phyloP scores from a whole-genome alignment of 2,888 invertebrate species.

The Fissipunctia ypsillon region DNA sequence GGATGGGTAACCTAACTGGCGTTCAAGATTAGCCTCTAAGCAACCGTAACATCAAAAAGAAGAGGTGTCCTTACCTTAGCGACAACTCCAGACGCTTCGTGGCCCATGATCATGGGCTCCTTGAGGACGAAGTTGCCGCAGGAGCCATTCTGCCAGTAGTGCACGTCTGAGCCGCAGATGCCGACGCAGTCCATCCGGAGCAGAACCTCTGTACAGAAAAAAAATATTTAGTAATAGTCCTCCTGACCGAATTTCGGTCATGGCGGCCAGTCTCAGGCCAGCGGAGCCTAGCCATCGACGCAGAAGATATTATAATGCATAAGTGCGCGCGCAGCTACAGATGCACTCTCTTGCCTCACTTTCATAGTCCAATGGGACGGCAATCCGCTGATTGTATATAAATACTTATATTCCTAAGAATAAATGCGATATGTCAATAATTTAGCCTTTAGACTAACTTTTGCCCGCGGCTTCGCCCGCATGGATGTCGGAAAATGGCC shows the following conservation, averaged over 20 bases:
- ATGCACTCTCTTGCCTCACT: background rate
- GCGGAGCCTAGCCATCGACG: background rate
- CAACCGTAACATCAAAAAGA: background rate
- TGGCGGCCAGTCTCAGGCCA: background rate
- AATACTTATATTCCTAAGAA: no score
- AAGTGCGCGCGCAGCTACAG: background rate
- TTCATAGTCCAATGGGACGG: background rate
- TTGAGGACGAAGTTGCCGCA: conserved; percentile 97
- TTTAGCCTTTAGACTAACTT: no score
- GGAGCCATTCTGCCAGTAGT: conserved; percentile 95
- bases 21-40: background rate
- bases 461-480: no score
- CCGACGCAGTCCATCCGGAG: conserved; percentile 97
- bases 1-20: background rate
- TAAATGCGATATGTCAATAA: no score
- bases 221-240: background rate
- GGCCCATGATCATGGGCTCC: conserved; percentile 98
- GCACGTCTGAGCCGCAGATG: conserved; percentile 99
- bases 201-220: conserved; percentile 93
- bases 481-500: no score
- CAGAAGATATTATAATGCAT: background rate
- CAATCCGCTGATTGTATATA: no score
- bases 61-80: conserved; percentile 90
- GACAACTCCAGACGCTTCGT: conserved; percentile 96
- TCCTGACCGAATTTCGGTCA: background rate